phyloP scores from a whole-genome alignment of 2,113 vertebrate species.

The Mesembrinibis cayennensis region DNA sequence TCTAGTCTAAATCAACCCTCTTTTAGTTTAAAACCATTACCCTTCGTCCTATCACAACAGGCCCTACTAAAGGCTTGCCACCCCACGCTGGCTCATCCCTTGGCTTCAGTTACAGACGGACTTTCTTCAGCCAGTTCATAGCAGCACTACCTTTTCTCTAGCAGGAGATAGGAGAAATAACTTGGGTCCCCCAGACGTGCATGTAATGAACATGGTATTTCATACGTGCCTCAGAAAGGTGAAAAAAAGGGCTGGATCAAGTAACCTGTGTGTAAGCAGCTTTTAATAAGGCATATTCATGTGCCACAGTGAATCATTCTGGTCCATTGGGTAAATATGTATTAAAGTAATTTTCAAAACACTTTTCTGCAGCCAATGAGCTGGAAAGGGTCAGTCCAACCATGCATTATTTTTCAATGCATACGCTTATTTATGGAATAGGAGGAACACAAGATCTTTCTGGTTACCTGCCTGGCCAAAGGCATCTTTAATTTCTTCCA shows the following conservation, averaged over 20 bases:
- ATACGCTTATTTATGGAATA: constrained; percentile 62
- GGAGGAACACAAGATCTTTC: background rate
- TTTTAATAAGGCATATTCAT: constrained; percentile 61
- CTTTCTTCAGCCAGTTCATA: background rate
- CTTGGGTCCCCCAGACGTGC: constrained; percentile 15
- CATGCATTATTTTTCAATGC: constrained; percentile 56
- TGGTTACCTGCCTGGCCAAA: background rate
- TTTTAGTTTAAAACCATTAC: background rate
- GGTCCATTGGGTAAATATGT: constrained; percentile 70
- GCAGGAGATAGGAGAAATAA: constrained; percentile 19
- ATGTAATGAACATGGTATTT: constrained; percentile 46
- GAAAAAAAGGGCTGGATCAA: background rate
- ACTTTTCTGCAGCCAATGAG: constrained; percentile 60
- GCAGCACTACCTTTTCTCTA: background rate
- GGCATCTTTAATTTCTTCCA: background rate
- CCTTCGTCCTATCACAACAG: background rate
- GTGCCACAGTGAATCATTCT: constrained; percentile 56
- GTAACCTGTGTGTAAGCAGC: constrained; percentile 53
- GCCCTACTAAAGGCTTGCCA: background rate
- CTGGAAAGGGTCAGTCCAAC: constrained; percentile 67
- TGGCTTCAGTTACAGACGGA: background rate
- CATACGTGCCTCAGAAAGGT: constrained; percentile 1
- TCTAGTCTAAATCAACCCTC: background rate
- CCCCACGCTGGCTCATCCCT: background rate
- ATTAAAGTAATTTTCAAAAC: constrained; percentile 73